Evolutionary conservation across 2,888 invertebrate species (phyloP).

Genomic region (Ornithoptera priamus): DNA sequence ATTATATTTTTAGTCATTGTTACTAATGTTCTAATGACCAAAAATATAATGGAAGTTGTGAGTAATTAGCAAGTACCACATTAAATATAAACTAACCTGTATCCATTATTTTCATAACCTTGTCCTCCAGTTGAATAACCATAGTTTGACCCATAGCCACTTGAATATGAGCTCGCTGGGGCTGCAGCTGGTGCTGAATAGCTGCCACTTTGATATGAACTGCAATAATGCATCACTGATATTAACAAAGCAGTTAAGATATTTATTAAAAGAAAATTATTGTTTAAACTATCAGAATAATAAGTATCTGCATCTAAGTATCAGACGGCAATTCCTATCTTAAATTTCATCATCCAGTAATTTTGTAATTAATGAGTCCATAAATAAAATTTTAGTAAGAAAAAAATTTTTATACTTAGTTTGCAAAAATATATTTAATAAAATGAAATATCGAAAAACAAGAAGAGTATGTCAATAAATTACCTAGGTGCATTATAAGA

Average conservation of each 20-base stretch:
- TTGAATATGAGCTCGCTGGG: constrained; percentile 55
- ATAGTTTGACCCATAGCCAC: constrained; percentile 59
- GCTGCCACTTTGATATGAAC: constrained; percentile 64
- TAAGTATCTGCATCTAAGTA: constrained; percentile 67
- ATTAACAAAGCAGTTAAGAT: constrained; percentile 14
- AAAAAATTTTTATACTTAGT: neutral
- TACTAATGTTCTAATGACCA: no score
- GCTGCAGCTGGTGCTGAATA: constrained; percentile 59
- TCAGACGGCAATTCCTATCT: constrained; percentile 78
- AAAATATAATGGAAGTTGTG: neutral
- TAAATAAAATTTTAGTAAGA: neutral
- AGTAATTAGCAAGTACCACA: constrained; percentile 1
- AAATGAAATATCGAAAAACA: neutral
- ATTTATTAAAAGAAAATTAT: neutral
- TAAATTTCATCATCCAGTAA: constrained; percentile 38
- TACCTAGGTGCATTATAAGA: constrained; percentile 65
- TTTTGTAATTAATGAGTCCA: neutral
- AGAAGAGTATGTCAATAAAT: constrained; percentile 13
- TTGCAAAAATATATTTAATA: neutral
- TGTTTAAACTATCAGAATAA: constrained; percentile 48
- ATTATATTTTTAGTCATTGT: no score
- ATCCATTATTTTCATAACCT: constrained; percentile 65
- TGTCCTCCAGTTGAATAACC: constrained; percentile 66
- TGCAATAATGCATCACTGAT: constrained; percentile 35
- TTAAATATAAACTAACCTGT: constrained; percentile 50